Conservation (phyloP, 2,113 vertebrate species). For the Percina caprodes region DNA sequence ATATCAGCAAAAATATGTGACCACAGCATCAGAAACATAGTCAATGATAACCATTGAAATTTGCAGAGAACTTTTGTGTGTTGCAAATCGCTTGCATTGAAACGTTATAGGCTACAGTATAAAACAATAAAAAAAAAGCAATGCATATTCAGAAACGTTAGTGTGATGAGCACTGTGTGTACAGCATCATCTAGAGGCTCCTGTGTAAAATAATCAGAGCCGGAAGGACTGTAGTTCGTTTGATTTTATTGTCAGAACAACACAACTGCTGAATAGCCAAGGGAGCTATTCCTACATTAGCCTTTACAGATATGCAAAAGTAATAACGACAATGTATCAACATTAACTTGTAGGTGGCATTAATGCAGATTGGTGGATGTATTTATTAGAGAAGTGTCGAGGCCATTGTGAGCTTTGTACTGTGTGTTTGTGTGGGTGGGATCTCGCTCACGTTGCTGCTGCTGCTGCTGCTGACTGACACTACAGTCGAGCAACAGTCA, state of each 20-base stretch:
- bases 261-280: background rate
- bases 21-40: background rate
- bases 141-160: background rate
- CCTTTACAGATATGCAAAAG: background rate
- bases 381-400: background rate
- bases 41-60: background rate
- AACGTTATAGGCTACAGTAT: background rate
- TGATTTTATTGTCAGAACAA: background rate
- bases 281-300: background rate
- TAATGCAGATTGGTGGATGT: background rate
- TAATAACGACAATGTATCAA: background rate
- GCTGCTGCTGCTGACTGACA: background rate
- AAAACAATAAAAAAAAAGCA: background rate
- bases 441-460: constrained; percentile 17
- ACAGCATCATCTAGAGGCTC: constrained; percentile 53
- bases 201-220: background rate
- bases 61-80: background rate
- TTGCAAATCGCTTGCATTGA: too few species aligned
- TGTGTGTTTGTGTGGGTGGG: constrained; percentile 47
- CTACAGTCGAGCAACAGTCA: constrained; percentile 18
- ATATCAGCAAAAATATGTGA: background rate
- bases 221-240: background rate
- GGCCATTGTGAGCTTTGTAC: background rate
- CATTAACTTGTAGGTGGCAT: background rate
- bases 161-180: background rate